Evolutionary conservation across 2,797 vertebrate species (phyloP).

Genomic region (Eulemur mongoz): DNA sequence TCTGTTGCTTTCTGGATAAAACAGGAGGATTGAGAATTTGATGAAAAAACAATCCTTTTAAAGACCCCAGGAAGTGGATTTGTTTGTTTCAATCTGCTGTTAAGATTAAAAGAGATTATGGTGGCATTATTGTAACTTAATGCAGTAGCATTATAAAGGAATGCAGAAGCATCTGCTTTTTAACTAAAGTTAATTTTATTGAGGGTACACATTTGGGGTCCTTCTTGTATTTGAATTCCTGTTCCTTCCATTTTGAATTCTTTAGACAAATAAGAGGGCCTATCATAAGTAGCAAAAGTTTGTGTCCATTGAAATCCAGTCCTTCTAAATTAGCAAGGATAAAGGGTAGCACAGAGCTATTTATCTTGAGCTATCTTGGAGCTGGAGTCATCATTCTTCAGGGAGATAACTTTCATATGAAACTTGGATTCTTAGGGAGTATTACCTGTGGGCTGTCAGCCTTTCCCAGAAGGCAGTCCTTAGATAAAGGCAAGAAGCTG

Average conservation of each 20-base stretch:
- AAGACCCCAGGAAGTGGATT: background rate
- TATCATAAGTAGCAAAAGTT: background rate
- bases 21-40: background rate
- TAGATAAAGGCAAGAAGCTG: background rate
- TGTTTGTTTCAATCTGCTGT: background rate
- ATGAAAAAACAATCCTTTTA: background rate
- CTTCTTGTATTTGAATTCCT: background rate
- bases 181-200: background rate
- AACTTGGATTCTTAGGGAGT: background rate
- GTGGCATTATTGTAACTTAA: background rate
- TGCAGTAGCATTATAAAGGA: background rate
- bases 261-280: background rate
- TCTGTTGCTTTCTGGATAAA: slow-evolving; percentile 4
- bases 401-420: background rate
- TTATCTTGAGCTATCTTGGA: background rate
- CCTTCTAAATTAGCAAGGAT: background rate
- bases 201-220: background rate
- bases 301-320: background rate
- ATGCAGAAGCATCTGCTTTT: background rate
- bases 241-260: background rate
- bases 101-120: background rate
- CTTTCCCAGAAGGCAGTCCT: background rate
- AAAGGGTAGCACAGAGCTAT: too few relatives aligned
- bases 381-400: background rate
- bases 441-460: background rate